These are phyloP conservation scores for Stomorhina lunata DNA, from an alignment of 2,888 invertebrate genomes.

Conservation along the genomic window DNA sequence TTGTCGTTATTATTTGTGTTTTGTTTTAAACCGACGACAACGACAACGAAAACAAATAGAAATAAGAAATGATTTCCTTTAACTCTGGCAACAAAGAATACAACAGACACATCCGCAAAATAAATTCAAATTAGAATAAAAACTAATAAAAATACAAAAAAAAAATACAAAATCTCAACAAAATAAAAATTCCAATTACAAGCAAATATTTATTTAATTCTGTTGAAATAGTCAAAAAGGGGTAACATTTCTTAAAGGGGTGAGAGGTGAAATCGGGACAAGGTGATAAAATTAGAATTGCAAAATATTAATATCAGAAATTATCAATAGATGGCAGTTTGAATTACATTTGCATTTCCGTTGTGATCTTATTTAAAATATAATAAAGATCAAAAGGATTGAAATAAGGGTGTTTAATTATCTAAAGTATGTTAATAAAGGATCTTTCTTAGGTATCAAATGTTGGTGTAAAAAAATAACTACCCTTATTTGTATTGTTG, in stretches of 20 bases:
- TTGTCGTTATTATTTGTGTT: constrained; percentile 1
- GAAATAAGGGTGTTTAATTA: not conserved
- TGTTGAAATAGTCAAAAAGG: not conserved
- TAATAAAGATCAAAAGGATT: not conserved
- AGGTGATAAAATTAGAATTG: not conserved
- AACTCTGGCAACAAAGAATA: constrained; percentile 29
- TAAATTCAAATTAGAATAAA: constrained; percentile 60
- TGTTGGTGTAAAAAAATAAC: not conserved
- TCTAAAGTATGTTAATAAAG: not conserved
- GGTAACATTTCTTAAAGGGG: not conserved
- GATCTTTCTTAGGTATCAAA: not conserved
- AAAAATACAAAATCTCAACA: constrained; percentile 4
- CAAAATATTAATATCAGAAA: not conserved
- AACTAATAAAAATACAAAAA: constrained; percentile 19
- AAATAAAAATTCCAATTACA: constrained; percentile 30
- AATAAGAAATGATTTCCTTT: constrained; percentile 59
- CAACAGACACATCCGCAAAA: constrained; percentile 47
- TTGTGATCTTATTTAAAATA: not conserved
- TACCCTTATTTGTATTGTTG: constrained; percentile 11
- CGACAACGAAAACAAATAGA: constrained; percentile 33
- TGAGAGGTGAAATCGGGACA: constrained; percentile 9
- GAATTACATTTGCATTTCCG: constrained; percentile 23
- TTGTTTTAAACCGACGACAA: not conserved
- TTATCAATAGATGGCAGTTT: constrained; percentile 48
- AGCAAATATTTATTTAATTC: no score